A percentile compares a stretch with the other conserved stretches of the same genome.
Evolutionary conservation across 2,797 vertebrate genomes (phyloP).

Genomic region (Hyperoplus immaculatus): DNA sequence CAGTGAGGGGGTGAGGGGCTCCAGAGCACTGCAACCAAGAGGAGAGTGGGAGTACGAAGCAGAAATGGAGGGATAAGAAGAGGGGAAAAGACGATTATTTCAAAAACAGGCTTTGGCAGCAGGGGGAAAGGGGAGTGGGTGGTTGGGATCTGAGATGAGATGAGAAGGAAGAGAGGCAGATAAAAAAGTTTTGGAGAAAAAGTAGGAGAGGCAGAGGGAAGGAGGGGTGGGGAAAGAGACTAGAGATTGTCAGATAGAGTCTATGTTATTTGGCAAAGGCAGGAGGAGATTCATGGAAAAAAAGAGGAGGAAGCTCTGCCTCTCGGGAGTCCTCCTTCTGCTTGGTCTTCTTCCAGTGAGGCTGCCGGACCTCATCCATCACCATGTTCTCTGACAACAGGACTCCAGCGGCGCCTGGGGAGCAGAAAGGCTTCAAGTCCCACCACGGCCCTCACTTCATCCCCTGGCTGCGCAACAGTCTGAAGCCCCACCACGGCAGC

Average conservation of each 20-base stretch:
- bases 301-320: constrained; percentile 71
- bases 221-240: constrained; percentile 17
- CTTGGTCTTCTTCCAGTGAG: constrained; percentile 57
- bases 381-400: constrained; percentile 84
- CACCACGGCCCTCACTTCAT: constrained; percentile 72
- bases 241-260: constrained; percentile 51
- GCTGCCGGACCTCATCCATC: constrained; percentile 68
- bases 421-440: constrained; percentile 76
- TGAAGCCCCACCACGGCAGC: constrained; percentile 73
- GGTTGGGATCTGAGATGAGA: constrained; percentile 51
- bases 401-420: constrained; percentile 63
- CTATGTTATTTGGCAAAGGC: constrained; percentile 69
- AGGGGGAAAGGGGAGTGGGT: constrained; percentile 53
- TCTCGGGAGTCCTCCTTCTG: constrained; percentile 69
- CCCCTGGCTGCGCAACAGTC: constrained; percentile 81
- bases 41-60: constrained; percentile 57
- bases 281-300: constrained; percentile 76
- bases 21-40: constrained; percentile 61
- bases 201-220: constrained; percentile 35
- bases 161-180: constrained; percentile 56
- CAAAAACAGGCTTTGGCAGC: constrained; percentile 57
- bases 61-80: constrained; percentile 38
- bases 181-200: constrained; percentile 82
- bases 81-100: constrained; percentile 51
- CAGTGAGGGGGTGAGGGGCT: constrained; percentile 66